Percentiles rank a stretch among this genome's conserved stretches.
Evolutionary conservation across 2,797 vertebrate genomes (phyloP).

Genomic region (Lacerta agilis): DNA sequence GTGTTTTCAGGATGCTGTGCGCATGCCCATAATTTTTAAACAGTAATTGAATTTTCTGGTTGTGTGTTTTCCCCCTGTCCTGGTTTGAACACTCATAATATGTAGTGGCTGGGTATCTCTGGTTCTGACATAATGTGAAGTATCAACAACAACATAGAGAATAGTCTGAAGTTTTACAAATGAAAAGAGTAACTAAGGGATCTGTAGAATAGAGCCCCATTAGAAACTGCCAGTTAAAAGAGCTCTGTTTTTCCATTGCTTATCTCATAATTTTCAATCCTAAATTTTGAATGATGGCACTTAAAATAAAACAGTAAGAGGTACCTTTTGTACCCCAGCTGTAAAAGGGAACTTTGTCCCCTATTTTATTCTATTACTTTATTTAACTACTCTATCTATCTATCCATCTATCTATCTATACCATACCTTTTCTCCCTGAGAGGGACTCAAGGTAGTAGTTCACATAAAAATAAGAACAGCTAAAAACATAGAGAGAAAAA

Average conservation of each 20-base stretch:
- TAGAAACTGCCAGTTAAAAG: constrained; percentile 59
- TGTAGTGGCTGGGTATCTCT: neutral
- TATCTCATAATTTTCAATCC: constrained; percentile 71
- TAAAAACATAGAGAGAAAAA: neutral
- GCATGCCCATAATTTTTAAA: neutral
- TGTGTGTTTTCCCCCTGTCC: neutral
- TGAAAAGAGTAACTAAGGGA: constrained; percentile 73
- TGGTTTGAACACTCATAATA: neutral
- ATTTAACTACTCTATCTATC: too few relatives aligned
- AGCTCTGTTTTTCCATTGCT: constrained; percentile 63
- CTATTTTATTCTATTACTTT: neutral
- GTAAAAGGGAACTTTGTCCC: constrained; percentile 71
- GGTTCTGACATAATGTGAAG: neutral
- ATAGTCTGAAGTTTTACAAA: constrained; percentile 71
- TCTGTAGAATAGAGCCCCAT: constrained; percentile 54
- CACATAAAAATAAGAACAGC: neutral
- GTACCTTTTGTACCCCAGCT: constrained; percentile 53
- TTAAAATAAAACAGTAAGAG: constrained; percentile 62
- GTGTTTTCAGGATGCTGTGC: neutral
- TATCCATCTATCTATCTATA: neutral
- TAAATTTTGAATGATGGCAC: constrained; percentile 76
- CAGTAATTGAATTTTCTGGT: neutral
- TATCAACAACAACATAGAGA: constrained; percentile 64
- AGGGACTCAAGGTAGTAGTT: neutral
- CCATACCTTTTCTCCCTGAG: neutral